Percentiles rank a stretch among this genome's conserved stretches.
Evolutionary conservation across 2,113 vertebrate species (phyloP).

Genomic region (Meles meles): DNA sequence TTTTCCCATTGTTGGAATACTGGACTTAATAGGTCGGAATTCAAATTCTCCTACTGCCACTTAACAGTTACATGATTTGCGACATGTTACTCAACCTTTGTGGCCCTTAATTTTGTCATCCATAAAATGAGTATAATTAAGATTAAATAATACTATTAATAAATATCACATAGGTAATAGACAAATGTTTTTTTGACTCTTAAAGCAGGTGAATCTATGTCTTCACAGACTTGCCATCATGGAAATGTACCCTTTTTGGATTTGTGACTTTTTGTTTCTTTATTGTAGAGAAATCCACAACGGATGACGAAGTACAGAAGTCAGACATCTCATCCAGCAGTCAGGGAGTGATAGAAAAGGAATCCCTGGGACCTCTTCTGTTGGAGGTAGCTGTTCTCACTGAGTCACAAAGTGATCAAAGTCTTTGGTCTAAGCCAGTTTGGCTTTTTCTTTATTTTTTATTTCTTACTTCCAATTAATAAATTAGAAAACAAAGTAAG

Average conservation of each 20-base stretch:
- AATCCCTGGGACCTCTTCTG: conserved; percentile 90
- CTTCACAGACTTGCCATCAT: conserved; percentile 6
- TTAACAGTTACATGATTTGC: not conserved
- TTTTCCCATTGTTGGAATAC: not conserved
- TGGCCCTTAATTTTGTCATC: conserved; percentile 10
- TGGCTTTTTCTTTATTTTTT: not conserved
- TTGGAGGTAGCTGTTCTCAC: conserved; percentile 82
- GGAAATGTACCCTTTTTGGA: not conserved
- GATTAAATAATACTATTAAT: not conserved
- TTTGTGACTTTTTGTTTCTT: conserved; percentile 46
- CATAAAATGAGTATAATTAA: not conserved
- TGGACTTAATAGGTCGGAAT: not conserved
- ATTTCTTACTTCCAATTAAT: not conserved
- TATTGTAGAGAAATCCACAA: conserved; percentile 86
- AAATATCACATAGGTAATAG: not conserved
- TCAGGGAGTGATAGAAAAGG: conserved; percentile 94
- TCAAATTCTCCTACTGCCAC: not conserved
- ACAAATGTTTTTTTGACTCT: not conserved
- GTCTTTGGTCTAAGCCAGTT: not conserved
- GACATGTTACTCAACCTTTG: not conserved
- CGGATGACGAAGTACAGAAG: conserved; percentile 94
- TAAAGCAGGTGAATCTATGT: not conserved
- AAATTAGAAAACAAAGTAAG: conserved; percentile 9
- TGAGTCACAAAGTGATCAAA: not conserved
- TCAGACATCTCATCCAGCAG: conserved; percentile 97